These are phyloP conservation scores for Caenorhabditis imperialis DNA, from an alignment of 2,888 invertebrate species.

Conservation along the genomic window DNA sequence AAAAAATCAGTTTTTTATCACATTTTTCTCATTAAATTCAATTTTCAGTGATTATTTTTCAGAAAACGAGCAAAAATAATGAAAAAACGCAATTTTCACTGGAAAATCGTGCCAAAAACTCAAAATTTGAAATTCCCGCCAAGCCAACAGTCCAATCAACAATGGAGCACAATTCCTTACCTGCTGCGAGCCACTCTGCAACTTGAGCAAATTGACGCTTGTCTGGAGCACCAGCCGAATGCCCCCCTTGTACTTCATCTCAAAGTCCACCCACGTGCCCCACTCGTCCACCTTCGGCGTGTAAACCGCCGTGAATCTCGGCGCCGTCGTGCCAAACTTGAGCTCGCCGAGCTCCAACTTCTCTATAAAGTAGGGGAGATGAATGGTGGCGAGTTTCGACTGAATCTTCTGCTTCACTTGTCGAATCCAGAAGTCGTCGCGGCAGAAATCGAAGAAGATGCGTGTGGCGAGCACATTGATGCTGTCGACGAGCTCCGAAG, in stretches of 20 bases:
- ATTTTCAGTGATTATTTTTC: too few species aligned
- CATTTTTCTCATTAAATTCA: too few species aligned
- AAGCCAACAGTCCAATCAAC: too few species aligned
- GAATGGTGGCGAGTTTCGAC: slow-evolving; percentile 88
- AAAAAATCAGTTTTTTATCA: too few species aligned
- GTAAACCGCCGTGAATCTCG: slow-evolving; percentile 76
- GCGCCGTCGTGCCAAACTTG: slow-evolving; percentile 73
- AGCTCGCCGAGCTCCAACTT: slow-evolving; percentile 83
- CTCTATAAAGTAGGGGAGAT: slow-evolving; percentile 90
- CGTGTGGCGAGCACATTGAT: slow-evolving; percentile 75
- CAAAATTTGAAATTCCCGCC: too few species aligned
- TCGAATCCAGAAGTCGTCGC: slow-evolving; percentile 84
- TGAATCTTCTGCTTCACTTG: slow-evolving; percentile 87
- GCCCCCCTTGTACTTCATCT: slow-evolving; percentile 82
- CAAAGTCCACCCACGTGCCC: slow-evolving; percentile 91
- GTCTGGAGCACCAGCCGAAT: slow-evolving; percentile 89
- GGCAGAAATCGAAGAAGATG: slow-evolving; percentile 88
- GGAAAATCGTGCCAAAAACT: too few species aligned
- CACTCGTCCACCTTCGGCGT: slow-evolving; percentile 85
- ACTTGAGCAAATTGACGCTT: slow-evolving; percentile 87
- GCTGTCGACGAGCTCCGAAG: slow-evolving; percentile 70
- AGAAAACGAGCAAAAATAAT: too few species aligned
- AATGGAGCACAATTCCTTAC: too few species aligned
- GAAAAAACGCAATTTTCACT: too few species aligned
- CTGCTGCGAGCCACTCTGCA: slow-evolving; percentile 76